Percentiles rank a stretch among this genome's conserved stretches.
Evolutionary conservation across 1,140 invertebrate species (phyloP).

Genomic region (Linepithema humile): DNA sequence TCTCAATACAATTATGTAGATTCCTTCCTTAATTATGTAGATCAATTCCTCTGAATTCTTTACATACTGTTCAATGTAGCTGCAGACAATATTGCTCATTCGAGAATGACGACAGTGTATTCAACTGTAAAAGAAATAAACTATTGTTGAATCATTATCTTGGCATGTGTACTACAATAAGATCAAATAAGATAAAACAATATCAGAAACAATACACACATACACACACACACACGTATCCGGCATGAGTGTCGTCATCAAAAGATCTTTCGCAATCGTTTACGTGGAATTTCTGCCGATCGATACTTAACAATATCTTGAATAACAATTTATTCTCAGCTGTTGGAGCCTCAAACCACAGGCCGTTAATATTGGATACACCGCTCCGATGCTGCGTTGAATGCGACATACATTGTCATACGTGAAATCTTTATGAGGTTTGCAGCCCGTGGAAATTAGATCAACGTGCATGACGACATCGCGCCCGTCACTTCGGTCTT

Average conservation of each 20-base stretch:
- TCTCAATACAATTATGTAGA: too few species aligned
- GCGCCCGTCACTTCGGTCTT: neutral
- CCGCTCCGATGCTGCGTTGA: neutral
- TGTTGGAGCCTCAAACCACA: neutral
- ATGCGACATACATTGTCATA: neutral
- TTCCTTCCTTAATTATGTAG: too few species aligned
- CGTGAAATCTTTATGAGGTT: neutral
- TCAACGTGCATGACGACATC: neutral
- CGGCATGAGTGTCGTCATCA: neutral
- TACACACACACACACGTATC: neutral
- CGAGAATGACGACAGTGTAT: neutral
- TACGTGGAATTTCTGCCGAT: neutral
- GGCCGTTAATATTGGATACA: neutral
- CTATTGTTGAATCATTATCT: neutral
- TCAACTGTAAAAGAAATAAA: neutral
- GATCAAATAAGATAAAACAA: neutral
- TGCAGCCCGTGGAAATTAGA: neutral
- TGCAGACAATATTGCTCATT: neutral
- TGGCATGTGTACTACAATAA: neutral
- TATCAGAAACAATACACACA: neutral
- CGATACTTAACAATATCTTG: neutral
- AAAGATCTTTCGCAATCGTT: neutral
- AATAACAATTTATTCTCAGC: constrained; percentile 7
- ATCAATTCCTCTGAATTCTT: too few species aligned
- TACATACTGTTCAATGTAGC: neutral